These are phyloP conservation scores for Ctenicera cuprea DNA, from an alignment of 2,888 invertebrate genomes.

Conservation along the genomic window DNA sequence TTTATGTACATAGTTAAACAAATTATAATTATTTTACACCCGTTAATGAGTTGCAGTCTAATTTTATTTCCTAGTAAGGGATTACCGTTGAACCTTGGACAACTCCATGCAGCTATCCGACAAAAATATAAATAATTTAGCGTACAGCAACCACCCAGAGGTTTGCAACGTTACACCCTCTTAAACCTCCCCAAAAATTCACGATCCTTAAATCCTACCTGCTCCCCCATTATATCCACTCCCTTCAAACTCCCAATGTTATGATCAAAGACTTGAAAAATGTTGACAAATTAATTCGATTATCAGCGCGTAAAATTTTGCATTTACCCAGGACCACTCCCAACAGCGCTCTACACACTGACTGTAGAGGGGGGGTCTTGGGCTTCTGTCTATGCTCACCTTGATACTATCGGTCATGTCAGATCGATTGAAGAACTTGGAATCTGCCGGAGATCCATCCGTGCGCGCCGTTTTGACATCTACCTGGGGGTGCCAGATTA, in stretches of 20 bases:
- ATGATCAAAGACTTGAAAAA: not conserved
- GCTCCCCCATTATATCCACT: not conserved
- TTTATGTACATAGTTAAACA: too few relatives aligned
- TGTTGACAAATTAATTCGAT: not conserved
- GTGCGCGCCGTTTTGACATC: not conserved
- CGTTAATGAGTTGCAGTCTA: too few relatives aligned
- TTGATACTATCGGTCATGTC: not conserved
- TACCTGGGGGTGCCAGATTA: not conserved
- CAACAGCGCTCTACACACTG: slow-evolving; percentile 28
- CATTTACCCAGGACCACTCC: slow-evolving; percentile 24
- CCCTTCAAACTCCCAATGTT: not conserved
- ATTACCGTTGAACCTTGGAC: too few relatives aligned
- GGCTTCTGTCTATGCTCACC: not conserved
- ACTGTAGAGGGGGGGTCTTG: slow-evolving; percentile 21
- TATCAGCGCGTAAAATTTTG: not conserved
- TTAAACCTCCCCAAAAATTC: slow-evolving; percentile 38
- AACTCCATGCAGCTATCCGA: too few relatives aligned
- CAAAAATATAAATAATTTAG: too few relatives aligned
- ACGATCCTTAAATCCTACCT: not conserved
- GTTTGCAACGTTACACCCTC: too few relatives aligned
- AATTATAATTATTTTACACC: too few relatives aligned
- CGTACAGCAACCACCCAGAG: too few relatives aligned
- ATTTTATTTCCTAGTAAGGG: too few relatives aligned
- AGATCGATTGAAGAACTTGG: not conserved
- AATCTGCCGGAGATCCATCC: not conserved